These are phyloP conservation scores for Calcarius lapponicus DNA, from an alignment of 2,797 vertebrate species.

Conservation along the genomic window DNA sequence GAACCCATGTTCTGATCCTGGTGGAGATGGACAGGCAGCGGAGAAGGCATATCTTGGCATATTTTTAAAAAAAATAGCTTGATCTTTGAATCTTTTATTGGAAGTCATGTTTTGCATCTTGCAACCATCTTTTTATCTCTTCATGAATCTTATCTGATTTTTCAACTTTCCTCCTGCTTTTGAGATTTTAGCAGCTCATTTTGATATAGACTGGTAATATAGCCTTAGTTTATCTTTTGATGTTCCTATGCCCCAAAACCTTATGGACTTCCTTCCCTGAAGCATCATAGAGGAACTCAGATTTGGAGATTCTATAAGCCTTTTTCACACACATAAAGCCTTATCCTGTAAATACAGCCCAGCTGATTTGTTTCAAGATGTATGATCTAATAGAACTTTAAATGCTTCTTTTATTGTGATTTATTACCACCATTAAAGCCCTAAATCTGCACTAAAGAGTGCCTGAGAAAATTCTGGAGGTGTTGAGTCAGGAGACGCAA, in stretches of 20 bases:
- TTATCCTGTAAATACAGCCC: background rate
- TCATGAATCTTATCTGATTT: background rate
- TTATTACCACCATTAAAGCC: background rate
- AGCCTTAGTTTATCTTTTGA: background rate
- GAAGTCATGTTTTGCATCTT: background rate
- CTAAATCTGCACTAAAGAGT: constrained; percentile 1
- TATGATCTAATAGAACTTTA: background rate
- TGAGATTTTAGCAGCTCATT: background rate
- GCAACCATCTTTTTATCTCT: background rate
- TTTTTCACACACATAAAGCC: background rate
- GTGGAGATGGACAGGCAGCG: background rate
- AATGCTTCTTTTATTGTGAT: background rate
- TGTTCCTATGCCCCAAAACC: background rate
- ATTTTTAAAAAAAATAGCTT: background rate
- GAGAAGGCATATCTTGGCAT: background rate
- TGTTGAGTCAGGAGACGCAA: background rate
- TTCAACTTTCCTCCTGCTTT: background rate
- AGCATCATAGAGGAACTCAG: background rate
- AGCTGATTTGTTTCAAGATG: background rate
- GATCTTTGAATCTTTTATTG: background rate
- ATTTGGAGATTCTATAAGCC: background rate
- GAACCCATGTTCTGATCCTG: background rate
- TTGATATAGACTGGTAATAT: background rate
- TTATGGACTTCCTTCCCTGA: background rate
- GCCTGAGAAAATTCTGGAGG: background rate